Percentiles rank a stretch among this genome's conserved stretches.
These are phyloP conservation scores for Perca schrenkii DNA, from an alignment of 2,113 vertebrate genomes.

Conservation along the genomic window DNA sequence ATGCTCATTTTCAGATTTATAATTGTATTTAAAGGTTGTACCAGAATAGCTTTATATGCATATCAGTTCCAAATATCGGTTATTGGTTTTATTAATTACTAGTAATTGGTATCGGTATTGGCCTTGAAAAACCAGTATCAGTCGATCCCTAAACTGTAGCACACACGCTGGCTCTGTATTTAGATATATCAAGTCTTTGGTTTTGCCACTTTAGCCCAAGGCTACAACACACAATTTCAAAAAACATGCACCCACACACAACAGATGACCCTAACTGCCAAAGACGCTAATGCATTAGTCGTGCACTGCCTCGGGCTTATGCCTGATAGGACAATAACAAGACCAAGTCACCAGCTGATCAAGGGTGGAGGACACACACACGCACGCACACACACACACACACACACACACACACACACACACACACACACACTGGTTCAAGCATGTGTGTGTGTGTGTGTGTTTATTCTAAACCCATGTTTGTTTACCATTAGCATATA, in stretches of 20 bases:
- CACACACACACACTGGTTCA: not conserved
- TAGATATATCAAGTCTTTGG: constrained; percentile 46
- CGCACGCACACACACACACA: not conserved
- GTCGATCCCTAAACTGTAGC: not conserved
- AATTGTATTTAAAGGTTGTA: too few relatives aligned
- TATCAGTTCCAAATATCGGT: too few relatives aligned
- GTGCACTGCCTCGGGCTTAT: constrained; percentile 69
- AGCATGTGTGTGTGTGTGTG: constrained; percentile 13
- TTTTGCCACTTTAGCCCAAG: constrained; percentile 56
- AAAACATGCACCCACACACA: constrained; percentile 48
- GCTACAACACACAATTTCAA: constrained; percentile 60
- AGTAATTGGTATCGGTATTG: too few relatives aligned
- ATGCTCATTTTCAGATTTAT: too few relatives aligned
- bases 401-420: not conserved
- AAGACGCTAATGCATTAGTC: constrained; percentile 77
- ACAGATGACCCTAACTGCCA: constrained; percentile 70
- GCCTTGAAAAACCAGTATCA: too few relatives aligned
- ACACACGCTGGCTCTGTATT: constrained; percentile 20
- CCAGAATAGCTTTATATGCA: too few relatives aligned
- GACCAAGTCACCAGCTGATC: constrained; percentile 70
- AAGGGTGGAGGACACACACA: constrained; percentile 24
- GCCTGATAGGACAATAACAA: constrained; percentile 66
- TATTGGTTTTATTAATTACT: too few relatives aligned
- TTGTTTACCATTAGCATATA: constrained; percentile 73
- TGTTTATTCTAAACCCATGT: constrained; percentile 65